A percentile compares a stretch with the other conserved stretches of the same genome.
Conservation (phyloP, 2,113 vertebrate genomes). For the Mastomys natalensis region DNA sequence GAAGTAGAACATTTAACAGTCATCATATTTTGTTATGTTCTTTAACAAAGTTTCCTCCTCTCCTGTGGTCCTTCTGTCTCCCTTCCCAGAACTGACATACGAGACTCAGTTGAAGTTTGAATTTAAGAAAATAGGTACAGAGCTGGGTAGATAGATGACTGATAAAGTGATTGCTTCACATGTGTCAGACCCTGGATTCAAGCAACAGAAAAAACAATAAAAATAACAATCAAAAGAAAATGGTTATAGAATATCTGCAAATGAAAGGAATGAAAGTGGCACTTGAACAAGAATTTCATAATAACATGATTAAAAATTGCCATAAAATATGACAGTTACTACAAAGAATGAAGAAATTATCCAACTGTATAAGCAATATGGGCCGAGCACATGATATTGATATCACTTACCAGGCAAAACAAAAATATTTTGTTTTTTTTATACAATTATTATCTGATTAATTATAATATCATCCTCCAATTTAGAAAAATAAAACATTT, state of each 20-base stretch:
- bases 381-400: background rate
- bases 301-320: background rate
- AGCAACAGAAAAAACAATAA: background rate
- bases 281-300: background rate
- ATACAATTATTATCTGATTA: background rate
- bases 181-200: background rate
- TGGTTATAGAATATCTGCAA: background rate
- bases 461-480: background rate
- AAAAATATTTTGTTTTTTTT: constrained; percentile 33
- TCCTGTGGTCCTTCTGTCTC: accelerated
- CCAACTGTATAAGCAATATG: background rate
- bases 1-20: background rate
- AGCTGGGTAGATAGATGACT: background rate
- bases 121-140: background rate
- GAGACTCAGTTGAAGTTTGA: accelerated
- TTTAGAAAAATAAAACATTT: background rate
- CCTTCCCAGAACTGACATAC: background rate
- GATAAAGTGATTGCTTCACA: background rate
- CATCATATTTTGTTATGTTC: background rate
- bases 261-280: background rate
- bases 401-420: constrained; percentile 18
- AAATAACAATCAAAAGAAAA: background rate
- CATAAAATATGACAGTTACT: background rate
- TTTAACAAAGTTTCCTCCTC: background rate
- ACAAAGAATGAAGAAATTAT: background rate